These are phyloP conservation scores for Epinotia bilunana DNA, from an alignment of 2,888 invertebrate species.

Conservation along the genomic window DNA sequence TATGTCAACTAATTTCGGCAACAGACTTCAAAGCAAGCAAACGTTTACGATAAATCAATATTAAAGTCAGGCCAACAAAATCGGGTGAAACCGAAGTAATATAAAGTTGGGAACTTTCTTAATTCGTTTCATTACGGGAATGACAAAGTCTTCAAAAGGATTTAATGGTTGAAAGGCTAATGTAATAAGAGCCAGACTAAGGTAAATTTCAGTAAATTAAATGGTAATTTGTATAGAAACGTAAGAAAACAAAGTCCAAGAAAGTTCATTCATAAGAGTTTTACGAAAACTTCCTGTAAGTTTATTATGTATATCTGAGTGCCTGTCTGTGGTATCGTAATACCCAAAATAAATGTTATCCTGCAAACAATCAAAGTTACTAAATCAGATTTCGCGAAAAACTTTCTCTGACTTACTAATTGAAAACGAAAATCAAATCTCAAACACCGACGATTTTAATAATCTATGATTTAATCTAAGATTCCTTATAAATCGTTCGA, in stretches of 20 bases:
- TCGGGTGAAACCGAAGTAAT: conserved; percentile 20
- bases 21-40: conserved; percentile 11
- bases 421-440: background rate
- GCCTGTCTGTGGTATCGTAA: no score
- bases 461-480: conserved; percentile 10
- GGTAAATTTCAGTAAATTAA: background rate
- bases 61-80: conserved; percentile 31
- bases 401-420: background rate
- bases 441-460: background rate
- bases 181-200: conserved; percentile 12
- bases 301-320: no score
- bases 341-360: no score
- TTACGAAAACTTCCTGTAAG: no score
- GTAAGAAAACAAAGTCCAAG: background rate
- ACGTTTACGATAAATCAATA: conserved; percentile 37
- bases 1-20: conserved; percentile 12
- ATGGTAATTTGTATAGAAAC: background rate
- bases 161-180: conserved; percentile 20
- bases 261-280: background rate
- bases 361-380: background rate
- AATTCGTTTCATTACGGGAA: conserved; percentile 36
- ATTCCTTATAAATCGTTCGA: background rate
- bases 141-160: conserved; percentile 40
- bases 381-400: background rate
- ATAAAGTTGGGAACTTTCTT: conserved; percentile 39